Evolutionary conservation across 2,888 invertebrate genomes (phyloP).

Genomic region (Anaspis maculata): DNA sequence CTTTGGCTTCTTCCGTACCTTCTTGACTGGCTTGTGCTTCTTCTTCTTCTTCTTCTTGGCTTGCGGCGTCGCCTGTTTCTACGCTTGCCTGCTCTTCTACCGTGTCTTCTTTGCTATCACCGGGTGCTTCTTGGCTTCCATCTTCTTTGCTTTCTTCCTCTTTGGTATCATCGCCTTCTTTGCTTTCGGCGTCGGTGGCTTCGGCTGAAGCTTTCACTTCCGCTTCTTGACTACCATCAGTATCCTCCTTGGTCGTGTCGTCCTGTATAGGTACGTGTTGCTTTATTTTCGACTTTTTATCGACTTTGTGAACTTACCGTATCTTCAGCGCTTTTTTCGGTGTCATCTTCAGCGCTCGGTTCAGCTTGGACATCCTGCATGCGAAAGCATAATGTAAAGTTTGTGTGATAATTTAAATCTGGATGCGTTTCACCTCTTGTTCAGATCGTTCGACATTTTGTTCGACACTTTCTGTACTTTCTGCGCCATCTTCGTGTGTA

Average conservation of each 20-base stretch:
- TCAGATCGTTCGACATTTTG: conserved; percentile 1
- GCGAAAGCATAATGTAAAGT: conserved; percentile 14
- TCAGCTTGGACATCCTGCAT: conserved; percentile 16
- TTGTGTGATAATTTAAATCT: background rate
- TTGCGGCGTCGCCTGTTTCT: conserved; percentile 13
- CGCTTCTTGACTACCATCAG: conserved; percentile 9
- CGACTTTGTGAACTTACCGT: no score
- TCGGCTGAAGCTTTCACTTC: conserved; percentile 14
- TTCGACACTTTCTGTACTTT: conserved; percentile 16
- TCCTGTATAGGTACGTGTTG: no score
- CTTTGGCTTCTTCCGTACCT: conserved; percentile 13
- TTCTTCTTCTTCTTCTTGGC: conserved; percentile 10
- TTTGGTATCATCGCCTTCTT: conserved; percentile 1
- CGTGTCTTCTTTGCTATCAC: conserved; percentile 15
- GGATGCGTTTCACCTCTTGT: conserved; percentile 1
- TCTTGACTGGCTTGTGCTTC: conserved; percentile 16
- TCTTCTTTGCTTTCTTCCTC: conserved; percentile 11
- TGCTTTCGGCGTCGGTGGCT: conserved; percentile 1
- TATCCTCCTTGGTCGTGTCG: conserved; percentile 1
- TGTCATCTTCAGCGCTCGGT: conserved; percentile 16
- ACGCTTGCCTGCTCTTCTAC: conserved; percentile 18
- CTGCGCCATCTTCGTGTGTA: conserved; percentile 24
- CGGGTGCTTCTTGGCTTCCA: conserved; percentile 6
- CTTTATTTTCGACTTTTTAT: no score
- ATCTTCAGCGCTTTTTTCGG: conserved; percentile 14